Evolutionary conservation across 2,113 vertebrate genomes (phyloP).

Genomic region (Phasianus colchicus): DNA sequence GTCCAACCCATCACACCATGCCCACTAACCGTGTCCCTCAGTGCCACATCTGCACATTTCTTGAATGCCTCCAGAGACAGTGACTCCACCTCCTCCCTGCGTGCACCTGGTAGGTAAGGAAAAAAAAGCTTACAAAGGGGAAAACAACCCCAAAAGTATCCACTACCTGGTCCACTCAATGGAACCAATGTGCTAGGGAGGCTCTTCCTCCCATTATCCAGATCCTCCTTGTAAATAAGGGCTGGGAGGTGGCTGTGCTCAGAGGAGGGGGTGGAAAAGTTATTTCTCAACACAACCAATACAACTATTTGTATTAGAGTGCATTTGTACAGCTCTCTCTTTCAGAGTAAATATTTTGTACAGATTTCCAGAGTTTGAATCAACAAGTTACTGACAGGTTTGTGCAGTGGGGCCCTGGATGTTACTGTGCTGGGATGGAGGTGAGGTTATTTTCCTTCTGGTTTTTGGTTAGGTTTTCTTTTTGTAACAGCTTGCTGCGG

Average conservation of each 20-base stretch:
- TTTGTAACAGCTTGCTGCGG: not conserved
- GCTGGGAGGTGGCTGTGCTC: not conserved
- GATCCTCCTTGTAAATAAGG: not conserved
- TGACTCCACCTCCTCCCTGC: too few species aligned
- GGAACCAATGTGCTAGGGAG: not conserved
- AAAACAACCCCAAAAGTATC: not conserved
- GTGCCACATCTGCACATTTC: too few species aligned
- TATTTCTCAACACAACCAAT: conserved; percentile 14
- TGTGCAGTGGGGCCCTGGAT: not conserved
- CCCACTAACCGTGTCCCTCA: too few species aligned
- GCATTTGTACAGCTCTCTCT: not conserved
- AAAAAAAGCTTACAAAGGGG: not conserved
- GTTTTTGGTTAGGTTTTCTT: not conserved
- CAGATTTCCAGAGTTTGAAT: not conserved
- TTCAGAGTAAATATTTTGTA: conserved; percentile 22
- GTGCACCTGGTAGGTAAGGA: not conserved
- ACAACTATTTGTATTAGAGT: not conserved
- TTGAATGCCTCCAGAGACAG: too few species aligned
- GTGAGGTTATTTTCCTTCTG: not conserved
- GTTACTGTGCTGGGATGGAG: not conserved
- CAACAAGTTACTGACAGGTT: conserved; percentile 13
- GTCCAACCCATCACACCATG: too few species aligned
- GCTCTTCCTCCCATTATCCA: not conserved
- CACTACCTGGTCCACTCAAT: not conserved
- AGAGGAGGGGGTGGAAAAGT: not conserved